These are phyloP conservation scores for Trimorus sp. DNA, from an alignment of 2,888 invertebrate species.

Conservation along the genomic window DNA sequence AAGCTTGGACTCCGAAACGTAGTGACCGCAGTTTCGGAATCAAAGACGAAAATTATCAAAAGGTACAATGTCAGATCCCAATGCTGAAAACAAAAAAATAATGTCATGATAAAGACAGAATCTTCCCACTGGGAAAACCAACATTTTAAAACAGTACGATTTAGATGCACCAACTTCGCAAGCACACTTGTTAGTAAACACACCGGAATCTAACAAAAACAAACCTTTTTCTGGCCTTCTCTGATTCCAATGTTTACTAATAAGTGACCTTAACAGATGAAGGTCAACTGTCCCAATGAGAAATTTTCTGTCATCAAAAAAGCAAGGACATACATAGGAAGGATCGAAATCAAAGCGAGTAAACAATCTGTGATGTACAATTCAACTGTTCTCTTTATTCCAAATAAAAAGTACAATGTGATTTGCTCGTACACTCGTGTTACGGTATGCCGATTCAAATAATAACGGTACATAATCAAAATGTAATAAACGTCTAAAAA, in stretches of 20 bases:
- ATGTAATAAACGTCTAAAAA: constrained; percentile 47
- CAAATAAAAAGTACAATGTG: constrained; percentile 76
- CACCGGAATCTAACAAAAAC: no score
- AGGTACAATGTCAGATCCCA: constrained; percentile 31
- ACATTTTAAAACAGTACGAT: no score
- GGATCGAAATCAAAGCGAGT: constrained; percentile 77
- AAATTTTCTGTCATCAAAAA: no score
- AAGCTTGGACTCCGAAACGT: background rate
- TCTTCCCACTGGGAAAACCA: no score
- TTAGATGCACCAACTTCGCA: no score
- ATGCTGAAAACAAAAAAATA: constrained; percentile 22
- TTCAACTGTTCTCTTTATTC: constrained; percentile 73
- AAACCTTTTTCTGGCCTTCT: no score
- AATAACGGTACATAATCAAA: constrained; percentile 43
- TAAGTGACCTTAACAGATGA: no score
- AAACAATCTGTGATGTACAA: constrained; percentile 73
- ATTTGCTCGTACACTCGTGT: constrained; percentile 72
- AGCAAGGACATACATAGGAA: constrained; percentile 68
- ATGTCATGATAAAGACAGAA: constrained; percentile 40
- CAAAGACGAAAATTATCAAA: background rate
- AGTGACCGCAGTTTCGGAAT: background rate
- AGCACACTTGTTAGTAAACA: no score
- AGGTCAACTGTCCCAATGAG: no score
- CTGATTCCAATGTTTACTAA: no score
- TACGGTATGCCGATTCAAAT: constrained; percentile 66